Evolutionary conservation across 37 sponge, comb jelly and placozoan genomes (phyloP).

Genomic region (Hexactinellida sp.): DNA sequence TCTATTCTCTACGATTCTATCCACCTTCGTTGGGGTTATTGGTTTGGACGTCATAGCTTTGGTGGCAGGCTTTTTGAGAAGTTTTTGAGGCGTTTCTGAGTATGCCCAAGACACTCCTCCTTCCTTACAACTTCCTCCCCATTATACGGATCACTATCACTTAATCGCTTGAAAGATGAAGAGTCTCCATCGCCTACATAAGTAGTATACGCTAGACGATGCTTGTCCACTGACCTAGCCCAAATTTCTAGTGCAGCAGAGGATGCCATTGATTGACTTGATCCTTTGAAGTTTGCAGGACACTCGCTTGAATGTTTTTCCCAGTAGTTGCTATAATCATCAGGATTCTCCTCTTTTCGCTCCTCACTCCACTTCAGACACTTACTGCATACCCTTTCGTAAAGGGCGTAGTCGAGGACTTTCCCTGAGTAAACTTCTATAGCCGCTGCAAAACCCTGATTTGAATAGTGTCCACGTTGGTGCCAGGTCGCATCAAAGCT

Average conservation of each 20-base stretch:
- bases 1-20: neutral
- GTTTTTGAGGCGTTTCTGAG: neutral
- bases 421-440: neutral
- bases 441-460: neutral
- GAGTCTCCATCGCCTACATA: neutral
- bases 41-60: neutral
- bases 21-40: neutral
- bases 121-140: neutral
- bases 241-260: neutral
- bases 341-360: neutral
- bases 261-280: neutral
- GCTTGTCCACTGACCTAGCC: neutral
- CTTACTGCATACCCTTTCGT: neutral
- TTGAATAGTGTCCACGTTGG: neutral
- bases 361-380: neutral
- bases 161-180: neutral
- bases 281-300: neutral
- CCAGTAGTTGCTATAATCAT: neutral
- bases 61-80: neutral
- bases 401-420: neutral
- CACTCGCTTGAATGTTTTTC: neutral
- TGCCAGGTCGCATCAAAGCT: constrained; percentile 1
- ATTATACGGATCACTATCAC: neutral
- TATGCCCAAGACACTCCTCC: neutral
- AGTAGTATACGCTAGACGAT: neutral